Conservation (phyloP, 2,113 vertebrate species). For the Rhinoderma darwinii region DNA sequence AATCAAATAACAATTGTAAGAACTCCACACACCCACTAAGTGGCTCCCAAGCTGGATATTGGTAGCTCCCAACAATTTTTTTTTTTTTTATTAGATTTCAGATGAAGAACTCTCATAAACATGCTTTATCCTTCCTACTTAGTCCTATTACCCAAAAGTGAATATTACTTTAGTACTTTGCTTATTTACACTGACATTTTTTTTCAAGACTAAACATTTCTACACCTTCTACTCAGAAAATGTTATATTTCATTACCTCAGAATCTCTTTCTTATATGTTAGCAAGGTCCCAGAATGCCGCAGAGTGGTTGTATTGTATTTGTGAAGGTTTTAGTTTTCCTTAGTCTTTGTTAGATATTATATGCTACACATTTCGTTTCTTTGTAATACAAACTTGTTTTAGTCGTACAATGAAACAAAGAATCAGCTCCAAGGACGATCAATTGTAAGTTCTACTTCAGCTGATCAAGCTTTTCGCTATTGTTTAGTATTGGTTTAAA, state of each 20-base stretch:
- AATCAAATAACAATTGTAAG: too few species aligned
- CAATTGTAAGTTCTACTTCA: constrained; percentile 1
- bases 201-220: neutral
- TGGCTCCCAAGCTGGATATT: neutral
- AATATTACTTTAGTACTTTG: neutral
- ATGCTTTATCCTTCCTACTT: too few species aligned
- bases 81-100: neutral
- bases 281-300: neutral
- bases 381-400: constrained; percentile 8
- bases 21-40: neutral
- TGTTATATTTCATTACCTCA: neutral
- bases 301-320: constrained; percentile 13
- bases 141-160: neutral
- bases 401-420: constrained; percentile 10
- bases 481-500: constrained; percentile 7
- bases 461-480: neutral
- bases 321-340: constrained; percentile 32
- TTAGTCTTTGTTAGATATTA: constrained; percentile 11
- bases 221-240: neutral
- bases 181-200: neutral
- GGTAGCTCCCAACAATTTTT: neutral
- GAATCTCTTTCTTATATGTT: neutral
- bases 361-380: constrained; percentile 7
- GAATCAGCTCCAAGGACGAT: neutral
- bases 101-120: too few species aligned